Conservation (phyloP, 2,888 invertebrate species). For the Empis stercorea region DNA sequence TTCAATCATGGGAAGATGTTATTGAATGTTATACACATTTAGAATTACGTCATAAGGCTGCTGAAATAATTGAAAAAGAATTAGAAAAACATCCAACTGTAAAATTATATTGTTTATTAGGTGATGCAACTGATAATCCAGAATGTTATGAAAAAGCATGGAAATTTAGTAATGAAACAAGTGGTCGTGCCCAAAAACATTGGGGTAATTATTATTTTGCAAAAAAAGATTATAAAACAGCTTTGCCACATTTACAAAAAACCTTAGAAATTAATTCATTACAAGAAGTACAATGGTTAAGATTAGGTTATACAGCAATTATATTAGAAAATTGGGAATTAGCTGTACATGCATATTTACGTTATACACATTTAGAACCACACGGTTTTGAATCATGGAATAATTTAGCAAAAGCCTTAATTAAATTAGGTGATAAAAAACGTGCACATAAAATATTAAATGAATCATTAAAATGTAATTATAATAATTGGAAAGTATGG, state of each 20-base stretch:
- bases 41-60: conserved; percentile 79
- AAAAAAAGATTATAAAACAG: conserved; percentile 61
- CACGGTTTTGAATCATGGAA: conserved; percentile 95
- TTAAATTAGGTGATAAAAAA: conserved; percentile 72
- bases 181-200: conserved; percentile 75
- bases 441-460: conserved; percentile 73
- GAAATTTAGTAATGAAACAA: conserved; percentile 69
- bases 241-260: conserved; percentile 67
- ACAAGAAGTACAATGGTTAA: conserved; percentile 76
- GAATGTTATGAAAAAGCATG: conserved; percentile 80
- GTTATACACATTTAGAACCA: conserved; percentile 77
- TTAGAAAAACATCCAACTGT: conserved; percentile 66
- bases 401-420: conserved; percentile 88
- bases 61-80: conserved; percentile 74
- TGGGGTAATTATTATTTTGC: conserved; percentile 72
- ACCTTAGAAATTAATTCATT: conserved; percentile 77
- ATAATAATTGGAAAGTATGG: conserved; percentile 88
- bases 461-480: conserved; percentile 85
- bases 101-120: conserved; percentile 80
- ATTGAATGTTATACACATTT: conserved; percentile 80
- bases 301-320: conserved; percentile 75
- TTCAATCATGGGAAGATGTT: conserved; percentile 85
- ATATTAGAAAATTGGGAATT: conserved; percentile 65
- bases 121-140: conserved; percentile 70
- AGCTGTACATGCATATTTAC: conserved; percentile 72